Base-by-base conservation (phyloP, 2,113 vertebrate species). In the Scopus umbretta region DNA sequence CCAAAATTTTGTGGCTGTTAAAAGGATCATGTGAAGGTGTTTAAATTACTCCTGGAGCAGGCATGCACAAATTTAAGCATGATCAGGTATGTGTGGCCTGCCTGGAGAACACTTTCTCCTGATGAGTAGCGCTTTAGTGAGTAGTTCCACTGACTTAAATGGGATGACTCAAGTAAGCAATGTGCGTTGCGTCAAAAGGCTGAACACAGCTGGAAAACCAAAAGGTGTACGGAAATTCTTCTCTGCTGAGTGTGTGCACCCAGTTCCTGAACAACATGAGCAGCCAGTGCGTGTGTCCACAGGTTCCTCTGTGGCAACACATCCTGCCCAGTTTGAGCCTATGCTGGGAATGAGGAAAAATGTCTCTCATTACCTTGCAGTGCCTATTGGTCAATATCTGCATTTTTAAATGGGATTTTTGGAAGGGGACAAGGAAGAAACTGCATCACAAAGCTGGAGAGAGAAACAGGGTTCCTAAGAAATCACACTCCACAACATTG, bases 171-270 rank as follows among this genome's bases (percentile, higher is more conserved):
- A 94, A 26, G 47, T 16, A 52, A 55, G 50, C n/a, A 66, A 27
- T 19, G 29, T 38, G 70, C 4, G 0, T 49, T 47, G 40, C 29
- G 59, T 49, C 50, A 50, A 40, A 45, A 59, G 34, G 23, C 29
- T 88, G 75, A 58, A 94, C 80, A 84, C 72, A 95, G 80, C 74
- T 93, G 71, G 56, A 90, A 95, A 93, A 74, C 32, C 32, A 83
- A 78, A 90, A 93, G 55, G 18, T 78, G 34, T 36, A 59, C 2
- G 6, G 90, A 96, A 94, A 97, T 97, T 90, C 84, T 89, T 96
- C 78, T 88, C 40, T 85, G 78, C n/a, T 96, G 94, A 94, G 88
- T 95, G 49, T 86, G 27, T 34, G 10, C 53, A 66, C 56, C 42
- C 25, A 36, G 56, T 83, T 92, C 86, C 86, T 80, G 67, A 87